Evolutionary conservation across 2,888 invertebrate species (phyloP).

Genomic region (Hydrotaea cyrtoneurina): DNA sequence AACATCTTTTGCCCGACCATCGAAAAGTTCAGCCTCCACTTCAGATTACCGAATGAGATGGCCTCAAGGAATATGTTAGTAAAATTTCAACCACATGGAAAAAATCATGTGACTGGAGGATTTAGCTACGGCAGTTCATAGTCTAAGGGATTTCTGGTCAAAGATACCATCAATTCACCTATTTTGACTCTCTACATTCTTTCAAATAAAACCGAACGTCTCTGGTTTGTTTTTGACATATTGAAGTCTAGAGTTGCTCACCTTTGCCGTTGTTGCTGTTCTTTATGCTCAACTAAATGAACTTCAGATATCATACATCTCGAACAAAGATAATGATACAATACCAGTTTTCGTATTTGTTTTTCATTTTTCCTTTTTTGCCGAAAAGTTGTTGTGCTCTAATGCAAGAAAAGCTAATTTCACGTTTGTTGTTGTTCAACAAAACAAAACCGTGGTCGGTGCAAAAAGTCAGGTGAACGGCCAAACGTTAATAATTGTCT

Average conservation of each 20-base stretch:
- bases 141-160: too few species aligned
- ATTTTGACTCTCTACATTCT: too few species aligned
- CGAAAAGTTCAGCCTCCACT: too few species aligned
- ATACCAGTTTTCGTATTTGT: constrained; percentile 44
- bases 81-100: too few species aligned
- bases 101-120: too few species aligned
- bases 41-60: too few species aligned
- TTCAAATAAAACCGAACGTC: neutral
- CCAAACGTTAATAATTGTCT: too few species aligned
- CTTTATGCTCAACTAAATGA: constrained; percentile 42
- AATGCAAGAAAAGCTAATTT: constrained; percentile 32
- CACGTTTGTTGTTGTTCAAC: constrained; percentile 24
- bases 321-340: constrained; percentile 63
- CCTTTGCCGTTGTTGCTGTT: constrained; percentile 18
- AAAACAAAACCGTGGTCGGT: neutral
- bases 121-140: too few species aligned
- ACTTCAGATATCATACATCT: constrained; percentile 56
- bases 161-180: too few species aligned
- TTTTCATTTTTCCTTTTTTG: constrained; percentile 32
- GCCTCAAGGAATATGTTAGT: too few species aligned
- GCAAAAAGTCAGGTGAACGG: too few species aligned
- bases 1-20: too few species aligned
- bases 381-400: constrained; percentile 41
- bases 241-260: neutral
- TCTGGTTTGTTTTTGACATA: neutral